phyloP scores from a whole-genome alignment of 2,888 invertebrate species.

The Ichneumoninae sp. region DNA sequence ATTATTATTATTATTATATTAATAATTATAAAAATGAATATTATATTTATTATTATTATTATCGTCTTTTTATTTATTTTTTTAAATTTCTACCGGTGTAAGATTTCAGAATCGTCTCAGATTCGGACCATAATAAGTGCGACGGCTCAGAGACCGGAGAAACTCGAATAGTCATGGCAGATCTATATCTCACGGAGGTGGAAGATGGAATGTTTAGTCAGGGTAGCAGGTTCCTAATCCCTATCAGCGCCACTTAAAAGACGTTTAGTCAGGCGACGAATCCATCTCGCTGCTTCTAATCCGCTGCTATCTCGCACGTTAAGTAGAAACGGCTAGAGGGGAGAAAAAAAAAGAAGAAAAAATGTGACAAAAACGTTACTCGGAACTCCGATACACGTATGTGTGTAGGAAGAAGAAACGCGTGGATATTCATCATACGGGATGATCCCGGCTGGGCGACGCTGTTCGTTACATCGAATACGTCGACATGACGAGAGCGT shows the following conservation, averaged over 20 bases:
- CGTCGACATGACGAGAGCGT: conserved; percentile 46
- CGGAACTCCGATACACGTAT: neutral
- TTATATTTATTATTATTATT: neutral
- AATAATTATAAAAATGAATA: too few relatives aligned
- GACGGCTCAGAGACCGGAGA: neutral
- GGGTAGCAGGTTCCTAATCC: conserved; percentile 30
- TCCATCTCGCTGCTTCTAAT: conserved; percentile 33
- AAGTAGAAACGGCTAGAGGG: conserved; percentile 20
- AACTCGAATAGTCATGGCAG: conserved; percentile 12
- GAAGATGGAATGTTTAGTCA: conserved; percentile 46
- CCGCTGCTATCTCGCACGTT: conserved; percentile 29
- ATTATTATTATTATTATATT: neutral
- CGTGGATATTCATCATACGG: conserved; percentile 38
- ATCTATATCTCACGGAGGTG: conserved; percentile 9
- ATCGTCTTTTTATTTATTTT: neutral
- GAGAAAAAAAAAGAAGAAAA: neutral
- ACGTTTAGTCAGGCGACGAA: conserved; percentile 34
- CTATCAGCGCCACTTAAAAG: conserved; percentile 2
- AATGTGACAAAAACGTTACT: neutral
- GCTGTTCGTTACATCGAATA: conserved; percentile 31
- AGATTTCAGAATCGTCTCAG: neutral
- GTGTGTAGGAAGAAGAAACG: conserved; percentile 7
- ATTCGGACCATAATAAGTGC: conserved; percentile 4
- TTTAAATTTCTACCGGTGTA: neutral
- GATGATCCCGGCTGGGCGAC: conserved; percentile 30